phyloP scores from a whole-genome alignment of 1,140 invertebrate genomes.

The Asobara japonica region DNA sequence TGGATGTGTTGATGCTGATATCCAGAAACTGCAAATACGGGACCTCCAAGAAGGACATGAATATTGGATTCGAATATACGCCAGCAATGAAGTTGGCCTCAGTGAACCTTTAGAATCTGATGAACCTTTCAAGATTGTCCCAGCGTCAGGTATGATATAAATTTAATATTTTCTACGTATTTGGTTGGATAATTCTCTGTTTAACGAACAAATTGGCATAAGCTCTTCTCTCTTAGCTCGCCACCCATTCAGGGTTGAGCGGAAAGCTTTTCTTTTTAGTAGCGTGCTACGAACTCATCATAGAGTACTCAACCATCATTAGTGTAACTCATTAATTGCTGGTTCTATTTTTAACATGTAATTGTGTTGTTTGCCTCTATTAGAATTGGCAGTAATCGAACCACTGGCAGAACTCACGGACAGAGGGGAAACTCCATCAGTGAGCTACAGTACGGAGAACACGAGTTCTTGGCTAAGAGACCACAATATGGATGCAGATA shows the following conservation, averaged over 20 bases:
- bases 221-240: too few relatives aligned
- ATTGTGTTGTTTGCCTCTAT: neutral
- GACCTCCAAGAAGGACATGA: constrained; percentile 90
- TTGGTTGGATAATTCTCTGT: too few relatives aligned
- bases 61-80: constrained; percentile 90
- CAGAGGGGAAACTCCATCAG: constrained; percentile 75
- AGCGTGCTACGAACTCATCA: too few relatives aligned
- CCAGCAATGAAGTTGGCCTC: constrained; percentile 93
- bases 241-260: too few relatives aligned
- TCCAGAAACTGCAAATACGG: constrained; percentile 84
- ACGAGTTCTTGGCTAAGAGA: constrained; percentile 93
- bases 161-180: neutral
- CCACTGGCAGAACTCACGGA: constrained; percentile 69
- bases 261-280: too few relatives aligned
- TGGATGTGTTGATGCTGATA: constrained; percentile 82
- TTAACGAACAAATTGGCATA: too few relatives aligned
- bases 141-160: constrained; percentile 75
- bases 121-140: constrained; percentile 87
- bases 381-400: constrained; percentile 67
- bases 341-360: neutral
- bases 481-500: constrained; percentile 92
- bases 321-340: too few relatives aligned
- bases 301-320: too few relatives aligned
- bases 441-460: constrained; percentile 86
- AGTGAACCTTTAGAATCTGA: constrained; percentile 94